Evolutionary conservation across 2,888 invertebrate species (phyloP).

Genomic region (Cerastis rubricosa): DNA sequence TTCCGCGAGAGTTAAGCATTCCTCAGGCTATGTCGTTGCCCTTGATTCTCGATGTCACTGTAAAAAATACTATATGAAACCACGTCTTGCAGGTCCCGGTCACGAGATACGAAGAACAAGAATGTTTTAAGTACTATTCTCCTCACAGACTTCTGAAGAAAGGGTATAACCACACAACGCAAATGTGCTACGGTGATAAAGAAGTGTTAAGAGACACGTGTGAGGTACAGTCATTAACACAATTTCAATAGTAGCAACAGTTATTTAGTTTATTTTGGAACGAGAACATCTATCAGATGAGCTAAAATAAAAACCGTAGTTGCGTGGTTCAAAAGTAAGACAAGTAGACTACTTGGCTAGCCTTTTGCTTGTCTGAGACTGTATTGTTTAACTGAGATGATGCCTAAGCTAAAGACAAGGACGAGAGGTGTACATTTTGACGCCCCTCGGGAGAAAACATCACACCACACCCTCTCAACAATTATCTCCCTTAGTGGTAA

Average conservation of each 20-base stretch:
- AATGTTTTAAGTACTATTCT: slow-evolving; percentile 29
- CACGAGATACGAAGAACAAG: slow-evolving; percentile 13
- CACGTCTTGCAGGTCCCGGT: slow-evolving; percentile 20
- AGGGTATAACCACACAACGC: slow-evolving; percentile 46
- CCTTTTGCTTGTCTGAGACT: background rate
- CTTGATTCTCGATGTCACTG: background rate
- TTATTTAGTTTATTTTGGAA: background rate
- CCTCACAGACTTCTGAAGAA: slow-evolving; percentile 19
- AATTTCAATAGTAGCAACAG: background rate
- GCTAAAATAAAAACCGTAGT: background rate
- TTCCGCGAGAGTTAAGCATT: no score
- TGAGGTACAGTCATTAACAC: slow-evolving; percentile 7
- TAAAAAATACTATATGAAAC: background rate
- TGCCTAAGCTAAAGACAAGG: background rate
- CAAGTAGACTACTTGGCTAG: background rate
- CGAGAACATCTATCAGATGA: background rate
- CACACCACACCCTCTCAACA: background rate
- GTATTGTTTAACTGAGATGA: background rate
- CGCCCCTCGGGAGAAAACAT: background rate
- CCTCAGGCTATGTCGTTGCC: no score
- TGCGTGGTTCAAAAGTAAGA: background rate
- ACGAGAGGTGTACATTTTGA: background rate
- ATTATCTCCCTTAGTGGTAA: background rate
- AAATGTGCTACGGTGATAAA: slow-evolving; percentile 53
- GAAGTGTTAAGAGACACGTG: slow-evolving; percentile 39